Percentiles rank a stretch among this genome's conserved stretches.
phyloP scores from a whole-genome alignment of 1,140 invertebrate genomes.

The Cryptotermes secundus region DNA sequence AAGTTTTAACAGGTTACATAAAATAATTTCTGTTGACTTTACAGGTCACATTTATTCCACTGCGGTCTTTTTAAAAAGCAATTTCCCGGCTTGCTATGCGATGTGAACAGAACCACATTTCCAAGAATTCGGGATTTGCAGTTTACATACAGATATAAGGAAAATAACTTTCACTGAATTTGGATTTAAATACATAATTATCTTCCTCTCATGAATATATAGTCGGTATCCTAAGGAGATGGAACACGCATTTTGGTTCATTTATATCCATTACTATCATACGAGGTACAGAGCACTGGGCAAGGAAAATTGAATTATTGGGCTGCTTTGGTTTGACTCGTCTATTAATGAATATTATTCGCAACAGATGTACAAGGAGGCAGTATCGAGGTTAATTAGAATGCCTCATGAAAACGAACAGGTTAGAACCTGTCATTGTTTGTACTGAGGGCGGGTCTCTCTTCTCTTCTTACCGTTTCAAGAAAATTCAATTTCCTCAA shows the following conservation, averaged over 20 bases:
- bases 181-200: neutral
- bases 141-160: neutral
- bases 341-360: slow-evolving; percentile 14
- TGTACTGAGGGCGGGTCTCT: neutral
- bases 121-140: neutral
- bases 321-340: neutral
- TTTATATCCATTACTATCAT: too few species aligned
- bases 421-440: neutral
- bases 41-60: neutral
- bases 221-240: neutral
- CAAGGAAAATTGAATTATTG: too few species aligned
- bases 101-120: neutral
- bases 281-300: too few species aligned
- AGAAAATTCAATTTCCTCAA: slow-evolving; percentile 14
- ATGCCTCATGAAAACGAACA: neutral
- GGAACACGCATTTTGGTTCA: too few species aligned
- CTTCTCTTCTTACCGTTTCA: neutral
- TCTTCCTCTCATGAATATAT: neutral
- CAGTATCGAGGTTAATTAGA: neutral
- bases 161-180: neutral
- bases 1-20: neutral
- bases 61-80: neutral
- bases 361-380: neutral
- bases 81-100: neutral
- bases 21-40: neutral